Evolutionary conservation across 30 jellyfish, hydroid and myxozoan species (phyloP).

Genomic region (Hydractinia echinata): DNA sequence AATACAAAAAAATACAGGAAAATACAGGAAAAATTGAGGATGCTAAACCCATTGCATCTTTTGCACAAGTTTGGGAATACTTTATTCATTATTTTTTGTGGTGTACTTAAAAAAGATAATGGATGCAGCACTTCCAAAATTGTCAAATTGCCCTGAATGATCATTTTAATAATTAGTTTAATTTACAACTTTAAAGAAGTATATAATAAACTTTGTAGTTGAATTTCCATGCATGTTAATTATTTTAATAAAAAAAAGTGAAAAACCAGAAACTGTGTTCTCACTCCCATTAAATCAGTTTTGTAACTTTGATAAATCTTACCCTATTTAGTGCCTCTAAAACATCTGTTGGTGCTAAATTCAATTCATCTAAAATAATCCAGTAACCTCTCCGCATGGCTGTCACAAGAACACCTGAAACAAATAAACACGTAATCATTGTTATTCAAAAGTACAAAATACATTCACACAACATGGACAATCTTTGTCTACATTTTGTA

Average conservation of each 20-base stretch:
- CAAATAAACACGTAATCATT: background rate
- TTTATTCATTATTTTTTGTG: background rate
- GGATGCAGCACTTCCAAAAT: too few relatives aligned
- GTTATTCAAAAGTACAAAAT: too few relatives aligned
- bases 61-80: background rate
- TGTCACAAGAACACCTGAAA: constrained; percentile 73
- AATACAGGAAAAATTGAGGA: background rate
- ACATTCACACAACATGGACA: too few relatives aligned
- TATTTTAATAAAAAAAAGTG: background rate
- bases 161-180: too few relatives aligned
- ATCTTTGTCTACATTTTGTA: too few relatives aligned
- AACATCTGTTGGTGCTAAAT: constrained; percentile 99
- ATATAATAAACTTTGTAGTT: background rate
- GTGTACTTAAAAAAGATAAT: too few relatives aligned
- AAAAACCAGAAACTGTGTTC: background rate
- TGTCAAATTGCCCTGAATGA: too few relatives aligned
- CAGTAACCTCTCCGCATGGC: constrained; percentile 98
- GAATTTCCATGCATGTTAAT: background rate
- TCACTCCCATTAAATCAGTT: background rate
- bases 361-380: constrained; percentile 93
- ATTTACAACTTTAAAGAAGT: too few relatives aligned
- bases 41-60: too few relatives aligned
- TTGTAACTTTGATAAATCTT: background rate
- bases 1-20: background rate
- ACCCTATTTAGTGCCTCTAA: constrained; percentile 93